These are phyloP conservation scores for Pseudorhiza aurosa DNA, from an alignment of 30 jellyfish, hydroid and myxozoan genomes.

Conservation along the genomic window DNA sequence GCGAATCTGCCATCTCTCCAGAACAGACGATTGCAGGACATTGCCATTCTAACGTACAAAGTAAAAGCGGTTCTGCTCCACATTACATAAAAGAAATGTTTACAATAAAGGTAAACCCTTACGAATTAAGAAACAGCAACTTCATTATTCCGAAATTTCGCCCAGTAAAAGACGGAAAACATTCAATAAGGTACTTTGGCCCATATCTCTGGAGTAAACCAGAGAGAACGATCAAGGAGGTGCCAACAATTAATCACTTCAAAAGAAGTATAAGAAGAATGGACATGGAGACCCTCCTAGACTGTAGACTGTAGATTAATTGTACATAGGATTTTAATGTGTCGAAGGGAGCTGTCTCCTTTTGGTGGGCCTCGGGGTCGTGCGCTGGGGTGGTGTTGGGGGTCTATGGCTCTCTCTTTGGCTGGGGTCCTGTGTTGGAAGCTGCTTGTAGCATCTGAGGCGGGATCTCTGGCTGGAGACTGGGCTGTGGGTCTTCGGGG, in stretches of 20 bases:
- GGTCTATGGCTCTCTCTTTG: too few species aligned
- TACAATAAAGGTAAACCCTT: slow-evolving; percentile 28
- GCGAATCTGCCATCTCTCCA: slow-evolving; percentile 53
- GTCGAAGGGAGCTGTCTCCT: slow-evolving; percentile 6
- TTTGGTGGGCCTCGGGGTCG: slow-evolving; percentile 4
- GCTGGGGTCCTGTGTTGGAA: too few species aligned
- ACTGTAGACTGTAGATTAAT: slow-evolving; percentile 11
- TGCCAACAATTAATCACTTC: slow-evolving; percentile 21
- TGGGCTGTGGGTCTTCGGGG: too few species aligned
- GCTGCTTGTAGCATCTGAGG: too few species aligned
- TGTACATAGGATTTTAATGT: slow-evolving; percentile 29
- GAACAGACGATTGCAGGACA: slow-evolving; percentile 53
- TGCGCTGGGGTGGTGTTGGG: neutral
- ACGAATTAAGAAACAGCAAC: slow-evolving; percentile 40
- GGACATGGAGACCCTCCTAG: slow-evolving; percentile 10
- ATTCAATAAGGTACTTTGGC: slow-evolving; percentile 48
- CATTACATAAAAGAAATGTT: slow-evolving; percentile 27
- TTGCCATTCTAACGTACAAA: slow-evolving; percentile 30
- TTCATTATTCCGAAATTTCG: slow-evolving; percentile 24
- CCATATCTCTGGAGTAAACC: slow-evolving; percentile 45
- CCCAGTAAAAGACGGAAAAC: slow-evolving; percentile 36
- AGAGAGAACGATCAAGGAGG: slow-evolving; percentile 45
- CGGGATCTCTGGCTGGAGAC: too few species aligned
- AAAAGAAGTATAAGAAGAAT: neutral
- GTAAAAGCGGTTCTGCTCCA: slow-evolving; percentile 38